Conservation (phyloP, 1,140 invertebrate genomes). For the Geopemphigus sp. region DNA sequence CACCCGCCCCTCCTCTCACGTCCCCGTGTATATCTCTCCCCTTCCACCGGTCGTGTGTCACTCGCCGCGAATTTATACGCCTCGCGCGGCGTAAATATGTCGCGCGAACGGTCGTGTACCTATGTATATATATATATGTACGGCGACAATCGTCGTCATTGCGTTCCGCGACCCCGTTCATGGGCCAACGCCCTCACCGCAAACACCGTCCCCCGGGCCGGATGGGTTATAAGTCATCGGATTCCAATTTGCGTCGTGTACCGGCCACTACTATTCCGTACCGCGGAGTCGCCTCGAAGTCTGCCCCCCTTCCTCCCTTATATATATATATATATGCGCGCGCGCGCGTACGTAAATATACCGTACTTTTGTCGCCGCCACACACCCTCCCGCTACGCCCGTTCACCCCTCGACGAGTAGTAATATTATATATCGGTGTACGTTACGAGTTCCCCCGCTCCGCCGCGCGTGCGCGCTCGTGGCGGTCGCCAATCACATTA, state of each 20-base stretch:
- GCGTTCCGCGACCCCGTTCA: no score
- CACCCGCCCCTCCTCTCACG: no score
- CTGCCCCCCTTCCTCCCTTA: not conserved
- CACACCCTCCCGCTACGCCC: not conserved
- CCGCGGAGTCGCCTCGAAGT: not conserved
- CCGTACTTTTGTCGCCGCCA: not conserved
- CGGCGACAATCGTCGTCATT: no score
- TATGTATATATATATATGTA: no score
- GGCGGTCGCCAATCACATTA: conserved; percentile 5
- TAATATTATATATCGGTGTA: not conserved
- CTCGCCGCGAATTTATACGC: no score
- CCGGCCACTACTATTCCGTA: not conserved
- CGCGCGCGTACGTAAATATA: not conserved
- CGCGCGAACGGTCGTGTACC: no score
- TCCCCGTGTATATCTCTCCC: no score
- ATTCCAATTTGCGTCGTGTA: conserved; percentile 32
- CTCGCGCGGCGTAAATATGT: no score
- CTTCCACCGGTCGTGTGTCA: no score
- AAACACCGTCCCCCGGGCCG: conserved; percentile 38
- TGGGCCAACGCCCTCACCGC: conserved; percentile 43
- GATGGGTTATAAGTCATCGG: no score
- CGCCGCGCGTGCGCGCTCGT: no score
- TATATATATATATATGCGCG: not conserved
- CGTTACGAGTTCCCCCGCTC: not conserved
- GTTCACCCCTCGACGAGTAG: no score